Evolutionary conservation across 92 coral and sea anemone genomes (phyloP).

Genomic region (Scolanthus callimorphus): DNA sequence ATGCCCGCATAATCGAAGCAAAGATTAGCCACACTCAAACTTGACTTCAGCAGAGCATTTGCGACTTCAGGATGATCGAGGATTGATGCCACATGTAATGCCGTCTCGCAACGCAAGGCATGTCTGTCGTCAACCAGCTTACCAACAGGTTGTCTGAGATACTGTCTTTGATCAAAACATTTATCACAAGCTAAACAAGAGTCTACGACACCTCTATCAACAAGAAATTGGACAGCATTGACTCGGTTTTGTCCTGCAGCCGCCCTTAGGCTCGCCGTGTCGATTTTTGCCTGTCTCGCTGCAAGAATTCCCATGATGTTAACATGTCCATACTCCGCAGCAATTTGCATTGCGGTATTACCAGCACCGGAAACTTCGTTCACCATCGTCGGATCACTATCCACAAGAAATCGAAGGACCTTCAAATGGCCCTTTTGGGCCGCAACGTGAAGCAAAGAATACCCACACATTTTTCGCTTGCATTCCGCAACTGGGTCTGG

Average conservation of each 20-base stretch:
- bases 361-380: constrained; percentile 18
- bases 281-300: constrained; percentile 30
- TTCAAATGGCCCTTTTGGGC: constrained; percentile 48
- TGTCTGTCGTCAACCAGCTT: constrained; percentile 23
- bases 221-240: constrained; percentile 37
- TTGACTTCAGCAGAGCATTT: constrained; percentile 20
- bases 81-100: constrained; percentile 67
- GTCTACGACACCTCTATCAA: constrained; percentile 45
- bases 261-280: constrained; percentile 44
- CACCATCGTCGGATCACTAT: no score
- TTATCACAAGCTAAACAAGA: constrained; percentile 46
- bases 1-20: constrained; percentile 64
- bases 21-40: constrained; percentile 5
- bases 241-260: constrained; percentile 59
- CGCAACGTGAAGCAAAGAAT: constrained; percentile 62
- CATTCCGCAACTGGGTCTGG: constrained; percentile 31
- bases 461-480: constrained; percentile 43
- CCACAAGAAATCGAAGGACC: constrained; percentile 30
- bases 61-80: constrained; percentile 20
- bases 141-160: constrained; percentile 1
- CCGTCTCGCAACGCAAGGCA: constrained; percentile 58
- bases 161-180: no score
- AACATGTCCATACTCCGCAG: constrained; percentile 58
- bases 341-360: constrained; percentile 49
- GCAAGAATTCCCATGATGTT: constrained; percentile 27